Conservation (phyloP, 2,888 invertebrate species). For the Synanthedon andrenaeformis region DNA sequence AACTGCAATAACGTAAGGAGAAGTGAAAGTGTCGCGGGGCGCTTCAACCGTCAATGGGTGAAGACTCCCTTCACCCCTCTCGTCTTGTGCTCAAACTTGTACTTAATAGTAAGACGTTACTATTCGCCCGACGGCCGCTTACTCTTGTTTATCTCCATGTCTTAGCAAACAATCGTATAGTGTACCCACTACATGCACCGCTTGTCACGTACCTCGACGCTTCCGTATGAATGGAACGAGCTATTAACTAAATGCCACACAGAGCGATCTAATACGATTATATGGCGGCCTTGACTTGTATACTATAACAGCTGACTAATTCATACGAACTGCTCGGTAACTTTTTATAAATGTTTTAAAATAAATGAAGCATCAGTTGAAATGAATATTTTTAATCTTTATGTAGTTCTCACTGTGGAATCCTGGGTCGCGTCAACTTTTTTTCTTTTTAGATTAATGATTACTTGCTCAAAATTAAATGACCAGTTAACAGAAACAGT, state of each 20-base stretch:
- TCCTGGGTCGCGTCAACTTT: too few relatives aligned
- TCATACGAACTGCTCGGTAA: too few relatives aligned
- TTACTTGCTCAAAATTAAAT: too few relatives aligned
- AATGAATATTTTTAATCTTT: too few relatives aligned
- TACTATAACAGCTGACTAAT: too few relatives aligned
- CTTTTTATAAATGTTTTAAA: too few relatives aligned
- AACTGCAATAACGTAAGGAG: slow-evolving; percentile 62
- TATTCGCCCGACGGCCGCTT: slow-evolving; percentile 16
- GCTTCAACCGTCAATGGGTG: slow-evolving; percentile 70
- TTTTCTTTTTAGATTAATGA: too few relatives aligned
- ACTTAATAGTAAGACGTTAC: slow-evolving; percentile 55
- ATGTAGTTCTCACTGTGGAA: too few relatives aligned
- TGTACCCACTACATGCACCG: background rate
- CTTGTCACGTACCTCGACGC: background rate
- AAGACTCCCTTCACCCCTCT: slow-evolving; percentile 65
- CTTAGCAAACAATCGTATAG: background rate
- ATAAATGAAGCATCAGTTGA: too few relatives aligned
- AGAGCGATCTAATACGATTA: background rate
- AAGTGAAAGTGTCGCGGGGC: slow-evolving; percentile 69
- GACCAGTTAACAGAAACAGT: too few relatives aligned
- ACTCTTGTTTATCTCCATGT: background rate
- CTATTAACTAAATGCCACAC: background rate
- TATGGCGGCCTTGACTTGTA: background rate
- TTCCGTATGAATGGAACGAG: background rate
- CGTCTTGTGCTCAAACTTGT: slow-evolving; percentile 61